A percentile compares a stretch with the other conserved stretches of the same genome.
These are phyloP conservation scores for Sipha maydis DNA, from an alignment of 2,888 invertebrate species.

Conservation along the genomic window DNA sequence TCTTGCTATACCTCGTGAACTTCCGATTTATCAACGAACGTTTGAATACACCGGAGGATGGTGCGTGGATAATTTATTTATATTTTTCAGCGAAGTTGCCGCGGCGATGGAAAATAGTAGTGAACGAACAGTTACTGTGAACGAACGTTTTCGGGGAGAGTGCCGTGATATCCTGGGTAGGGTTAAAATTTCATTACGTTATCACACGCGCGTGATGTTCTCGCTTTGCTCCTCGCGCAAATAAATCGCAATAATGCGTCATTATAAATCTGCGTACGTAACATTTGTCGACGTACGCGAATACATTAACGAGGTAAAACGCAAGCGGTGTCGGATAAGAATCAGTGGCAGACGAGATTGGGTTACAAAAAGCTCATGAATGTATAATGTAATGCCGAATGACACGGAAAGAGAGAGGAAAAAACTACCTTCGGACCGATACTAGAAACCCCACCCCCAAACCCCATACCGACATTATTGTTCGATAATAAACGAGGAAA, in stretches of 20 bases:
- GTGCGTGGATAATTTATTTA: no score
- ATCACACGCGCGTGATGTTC: neutral
- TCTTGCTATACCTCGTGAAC: neutral
- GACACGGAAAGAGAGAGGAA: neutral
- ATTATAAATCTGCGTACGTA: conserved; percentile 33
- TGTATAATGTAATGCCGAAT: conserved; percentile 13
- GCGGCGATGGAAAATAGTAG: neutral
- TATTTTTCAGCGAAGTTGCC: neutral
- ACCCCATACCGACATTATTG: no score
- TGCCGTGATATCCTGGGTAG: neutral
- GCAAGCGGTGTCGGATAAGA: conserved; percentile 46
- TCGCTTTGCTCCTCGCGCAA: neutral
- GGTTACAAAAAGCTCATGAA: conserved; percentile 40
- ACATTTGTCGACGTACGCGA: conserved; percentile 40
- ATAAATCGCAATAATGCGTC: conserved; percentile 22
- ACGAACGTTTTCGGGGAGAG: neutral
- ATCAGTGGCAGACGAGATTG: neutral
- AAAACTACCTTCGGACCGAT: neutral
- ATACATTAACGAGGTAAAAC: conserved; percentile 31
- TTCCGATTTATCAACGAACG: neutral
- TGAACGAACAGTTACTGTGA: neutral
- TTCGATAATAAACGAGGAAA: no score
- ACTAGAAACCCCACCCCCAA: no score
- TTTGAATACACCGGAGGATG: no score
- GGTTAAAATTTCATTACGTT: conserved; percentile 39